Conservation (phyloP, 2,797 vertebrate genomes). For the Staurois parvus region DNA sequence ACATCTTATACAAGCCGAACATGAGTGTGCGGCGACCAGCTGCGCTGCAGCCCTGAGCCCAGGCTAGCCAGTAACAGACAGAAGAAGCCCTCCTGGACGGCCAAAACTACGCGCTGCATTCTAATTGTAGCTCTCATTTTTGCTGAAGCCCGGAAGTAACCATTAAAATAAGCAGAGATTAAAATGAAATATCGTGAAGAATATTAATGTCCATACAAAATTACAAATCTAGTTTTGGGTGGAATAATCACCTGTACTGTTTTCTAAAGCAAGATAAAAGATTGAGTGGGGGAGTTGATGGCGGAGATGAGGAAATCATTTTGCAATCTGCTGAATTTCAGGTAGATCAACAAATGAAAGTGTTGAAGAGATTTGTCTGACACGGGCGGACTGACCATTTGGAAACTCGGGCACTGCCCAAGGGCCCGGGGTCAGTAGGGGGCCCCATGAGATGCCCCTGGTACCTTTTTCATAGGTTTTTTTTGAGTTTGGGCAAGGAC, state of each 20-base stretch:
- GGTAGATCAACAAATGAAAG: background rate
- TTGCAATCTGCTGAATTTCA: background rate
- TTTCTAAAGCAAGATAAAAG: background rate
- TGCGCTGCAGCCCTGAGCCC: constrained; percentile 20
- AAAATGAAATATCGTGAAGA: background rate
- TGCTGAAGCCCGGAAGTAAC: background rate
- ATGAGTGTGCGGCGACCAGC: constrained; percentile 49
- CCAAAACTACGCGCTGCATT: background rate
- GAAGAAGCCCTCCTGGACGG: background rate
- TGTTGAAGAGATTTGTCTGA: background rate
- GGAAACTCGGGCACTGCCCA: too few relatives aligned
- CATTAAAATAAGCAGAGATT: background rate
- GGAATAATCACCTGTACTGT: background rate
- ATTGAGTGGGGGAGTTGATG: background rate
- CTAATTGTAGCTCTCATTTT: background rate
- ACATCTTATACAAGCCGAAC: constrained; percentile 46
- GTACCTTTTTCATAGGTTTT: too few relatives aligned
- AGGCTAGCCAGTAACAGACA: constrained; percentile 51
- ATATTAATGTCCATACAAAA: background rate
- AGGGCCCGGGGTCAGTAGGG: too few relatives aligned
- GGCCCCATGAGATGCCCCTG: too few relatives aligned
- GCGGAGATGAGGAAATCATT: background rate
- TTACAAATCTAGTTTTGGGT: background rate
- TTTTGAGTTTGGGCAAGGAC: too few relatives aligned
- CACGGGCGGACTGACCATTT: too few relatives aligned